Base-by-base conservation (phyloP, 2,888 invertebrate genomes). In the Perizoma affinitatum region DNA sequence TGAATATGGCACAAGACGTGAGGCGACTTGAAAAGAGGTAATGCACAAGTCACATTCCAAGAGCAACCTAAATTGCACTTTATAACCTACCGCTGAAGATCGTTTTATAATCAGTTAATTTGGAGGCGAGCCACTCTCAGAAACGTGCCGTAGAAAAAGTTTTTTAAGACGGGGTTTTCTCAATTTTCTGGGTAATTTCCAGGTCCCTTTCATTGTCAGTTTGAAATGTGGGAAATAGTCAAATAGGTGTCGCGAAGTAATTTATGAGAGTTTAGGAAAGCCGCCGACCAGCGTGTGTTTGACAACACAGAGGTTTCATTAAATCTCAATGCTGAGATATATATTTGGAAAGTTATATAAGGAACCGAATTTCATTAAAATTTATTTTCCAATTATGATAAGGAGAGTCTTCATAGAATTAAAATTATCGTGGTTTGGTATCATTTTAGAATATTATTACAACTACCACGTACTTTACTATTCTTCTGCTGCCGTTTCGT, bases 211-310 rank as follows among this genome's bases (percentile, higher is more conserved):
- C 76, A 81, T 84, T 83, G 84, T 83, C 79, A 79, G 77, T 79
- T 78, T 72, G 76, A 80, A 86, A 83, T 82, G 78, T 84, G 80
- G 78, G 79, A 79, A 79, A 80, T 80, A 80, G 80, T 78, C 73
- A 75, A 78, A 76, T 76, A 71, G 76, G 73, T 71, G 70, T 70
- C 73, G 69, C 70, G 67, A 67, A 72, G 71, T 75, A 83, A 84
- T 84, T 83, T 84, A 84, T 79, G 76, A 64, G 76, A 78, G 78
- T 75, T 70, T 68, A 69, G 67, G 66, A 65, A 58, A 67, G 69
- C 67, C 63, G 64, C 58, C 63, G 68, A 65, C 58, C 66, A 62
- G 68, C 44, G 59, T 72, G 66, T 58, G 48, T 63, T 70, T 65
- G 68, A 68, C 67, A 65, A 44, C 45, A 8, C 51, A 52, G 58